phyloP scores from a whole-genome alignment of 2,113 vertebrate genomes.

The Camelus bactrianus region DNA sequence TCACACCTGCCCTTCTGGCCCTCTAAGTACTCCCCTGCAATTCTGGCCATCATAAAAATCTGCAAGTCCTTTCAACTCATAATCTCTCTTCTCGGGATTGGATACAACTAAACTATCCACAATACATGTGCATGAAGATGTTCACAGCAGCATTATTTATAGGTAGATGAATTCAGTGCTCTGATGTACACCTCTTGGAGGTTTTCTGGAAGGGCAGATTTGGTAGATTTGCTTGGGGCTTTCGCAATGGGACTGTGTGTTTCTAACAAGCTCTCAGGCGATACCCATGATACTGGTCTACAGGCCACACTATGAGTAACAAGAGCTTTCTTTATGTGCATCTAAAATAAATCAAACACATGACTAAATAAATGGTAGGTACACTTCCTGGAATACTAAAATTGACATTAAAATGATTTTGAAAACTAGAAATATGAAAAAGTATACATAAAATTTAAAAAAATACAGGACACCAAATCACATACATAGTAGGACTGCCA shows the following conservation, averaged over 20 bases:
- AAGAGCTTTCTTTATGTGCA: neutral
- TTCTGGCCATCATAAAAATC: neutral
- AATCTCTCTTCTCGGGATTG: neutral
- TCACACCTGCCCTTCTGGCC: neutral
- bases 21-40: neutral
- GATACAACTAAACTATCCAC: neutral
- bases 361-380: neutral
- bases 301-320: neutral
- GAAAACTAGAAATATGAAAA: neutral
- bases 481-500: neutral
- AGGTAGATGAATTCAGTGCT: neutral
- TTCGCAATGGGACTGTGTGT: neutral
- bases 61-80: constrained; percentile 41
- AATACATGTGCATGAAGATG: constrained; percentile 16
- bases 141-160: constrained; percentile 8
- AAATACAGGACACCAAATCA: neutral
- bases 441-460: neutral
- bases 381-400: neutral
- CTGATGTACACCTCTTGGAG: neutral
- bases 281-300: neutral
- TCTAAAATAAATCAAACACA: neutral
- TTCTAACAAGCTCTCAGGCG: neutral
- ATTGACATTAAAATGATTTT: neutral
- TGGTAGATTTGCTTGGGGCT: neutral
- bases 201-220: neutral